These are phyloP conservation scores for Manduca sexta DNA, from an alignment of 1,140 invertebrate species.

Conservation along the genomic window DNA sequence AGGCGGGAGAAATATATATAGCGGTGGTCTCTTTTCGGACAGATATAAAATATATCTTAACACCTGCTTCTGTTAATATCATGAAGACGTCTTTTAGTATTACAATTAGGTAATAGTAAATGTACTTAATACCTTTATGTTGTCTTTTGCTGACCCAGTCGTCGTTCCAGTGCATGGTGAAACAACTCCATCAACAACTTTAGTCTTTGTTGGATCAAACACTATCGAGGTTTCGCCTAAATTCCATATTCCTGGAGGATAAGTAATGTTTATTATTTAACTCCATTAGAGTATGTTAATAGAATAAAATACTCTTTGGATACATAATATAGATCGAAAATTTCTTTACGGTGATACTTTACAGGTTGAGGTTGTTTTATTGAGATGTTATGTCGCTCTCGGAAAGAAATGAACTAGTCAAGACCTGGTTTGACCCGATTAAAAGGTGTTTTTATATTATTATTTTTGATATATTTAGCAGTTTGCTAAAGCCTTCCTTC, in stretches of 20 bases:
- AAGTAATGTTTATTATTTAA: constrained; percentile 20
- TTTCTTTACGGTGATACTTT: constrained; percentile 38
- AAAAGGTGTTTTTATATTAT: constrained; percentile 41
- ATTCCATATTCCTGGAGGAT: constrained; percentile 33
- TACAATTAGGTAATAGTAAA: no score
- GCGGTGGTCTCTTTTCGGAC: no score
- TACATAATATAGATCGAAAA: constrained; percentile 29
- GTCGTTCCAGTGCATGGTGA: constrained; percentile 30
- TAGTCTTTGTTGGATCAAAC: constrained; percentile 36
- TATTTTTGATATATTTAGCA: constrained; percentile 29
- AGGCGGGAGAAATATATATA: no score
- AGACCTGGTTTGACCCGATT: constrained; percentile 40
- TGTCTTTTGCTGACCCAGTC: constrained; percentile 36
- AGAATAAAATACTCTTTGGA: constrained; percentile 29
- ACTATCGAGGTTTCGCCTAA: constrained; percentile 35
- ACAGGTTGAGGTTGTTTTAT: constrained; percentile 50
- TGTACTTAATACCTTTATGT: constrained; percentile 46
- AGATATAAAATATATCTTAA: no score
- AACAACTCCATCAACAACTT: constrained; percentile 21
- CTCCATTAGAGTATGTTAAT: constrained; percentile 18
- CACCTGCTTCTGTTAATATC: no score
- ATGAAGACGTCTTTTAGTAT: no score
- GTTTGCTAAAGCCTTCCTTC: constrained; percentile 33
- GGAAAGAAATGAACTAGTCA: constrained; percentile 48
- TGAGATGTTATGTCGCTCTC: constrained; percentile 34